Base-by-base conservation (phyloP, 1,140 invertebrate species). In the Lamellibrachia luymesi region DNA sequence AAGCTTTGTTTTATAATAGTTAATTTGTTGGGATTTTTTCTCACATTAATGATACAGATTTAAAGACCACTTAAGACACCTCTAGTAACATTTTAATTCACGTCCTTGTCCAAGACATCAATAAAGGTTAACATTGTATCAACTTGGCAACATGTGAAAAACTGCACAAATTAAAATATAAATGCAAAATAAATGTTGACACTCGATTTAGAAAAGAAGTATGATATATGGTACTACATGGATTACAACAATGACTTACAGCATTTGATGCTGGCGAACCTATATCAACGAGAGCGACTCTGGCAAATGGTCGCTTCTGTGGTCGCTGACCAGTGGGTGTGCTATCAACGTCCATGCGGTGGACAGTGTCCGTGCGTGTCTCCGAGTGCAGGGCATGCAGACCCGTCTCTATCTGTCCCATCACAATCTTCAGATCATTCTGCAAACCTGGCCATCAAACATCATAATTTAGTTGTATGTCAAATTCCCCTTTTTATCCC, bases 381-480 rank as follows among this genome's bases (percentile, higher is more conserved):
- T 95, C 93, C 8, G 95, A 95, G 94, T 97, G 97, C 49, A 98
- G 96, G 89, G 96, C 96, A 94, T 97, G 97, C 7, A 99, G 95
- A 49, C 97, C 97, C 93, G 97, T 96, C 95, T 99, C 98, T 94
- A 99, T 99, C 95, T 97, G 97, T 94, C 97, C 97, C 97, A 98
- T 98, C n/a, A 99, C 92, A 10, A 96, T 97, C 96, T 98, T 98
- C 95, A 98, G 97, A 96, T 99, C 98, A 97, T 99, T 99, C 96
- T 98, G 98, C n/a, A 99, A 96, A 96, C 98, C 98, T 98, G 94
- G 27, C 64, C 64, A 80, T 4, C 10, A 91, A 91, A 51, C 91
- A 51, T 49, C 27, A 49, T 13, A 38, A 38, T 38, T 38, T 38
- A 38, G 0, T 38, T 38, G 38, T 38, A 38, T 38, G 38, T 38